A percentile compares a stretch with the other conserved stretches of the same genome.
Evolutionary conservation across 2,113 vertebrate species (phyloP).

Genomic region (Colaptes auratus): DNA sequence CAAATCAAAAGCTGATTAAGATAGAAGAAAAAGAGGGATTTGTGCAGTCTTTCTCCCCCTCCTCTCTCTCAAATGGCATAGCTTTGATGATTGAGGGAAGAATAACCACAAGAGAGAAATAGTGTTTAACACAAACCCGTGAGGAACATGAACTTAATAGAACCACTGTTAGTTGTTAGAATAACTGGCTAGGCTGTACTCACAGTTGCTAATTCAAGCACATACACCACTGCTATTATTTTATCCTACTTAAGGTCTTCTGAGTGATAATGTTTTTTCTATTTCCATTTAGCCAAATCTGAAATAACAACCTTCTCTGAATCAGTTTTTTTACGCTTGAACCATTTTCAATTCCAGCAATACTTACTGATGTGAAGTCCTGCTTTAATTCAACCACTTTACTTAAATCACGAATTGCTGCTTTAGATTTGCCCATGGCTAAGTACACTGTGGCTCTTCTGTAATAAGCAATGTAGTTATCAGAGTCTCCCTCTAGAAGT

Average conservation of each 20-base stretch:
- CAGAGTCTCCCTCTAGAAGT: slow-evolving; percentile 91
- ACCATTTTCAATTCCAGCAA: slow-evolving; percentile 19
- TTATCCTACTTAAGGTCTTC: not conserved
- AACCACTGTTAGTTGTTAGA: not conserved
- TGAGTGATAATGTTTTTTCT: not conserved
- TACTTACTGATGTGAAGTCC: slow-evolving; percentile 95
- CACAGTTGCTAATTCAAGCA: not conserved
- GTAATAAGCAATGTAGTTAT: slow-evolving; percentile 96
- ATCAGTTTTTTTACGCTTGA: not conserved
- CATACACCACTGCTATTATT: not conserved
- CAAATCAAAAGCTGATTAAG: not conserved
- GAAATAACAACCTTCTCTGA: not conserved
- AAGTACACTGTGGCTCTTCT: slow-evolving; percentile 96
- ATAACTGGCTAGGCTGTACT: not conserved
- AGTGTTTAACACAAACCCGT: not conserved
- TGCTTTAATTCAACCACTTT: slow-evolving; percentile 97
- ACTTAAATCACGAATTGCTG: slow-evolving; percentile 94
- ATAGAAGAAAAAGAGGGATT: not conserved
- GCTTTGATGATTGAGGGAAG: not conserved
- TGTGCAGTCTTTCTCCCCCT: not conserved
- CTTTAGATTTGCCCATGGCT: slow-evolving; percentile 98
- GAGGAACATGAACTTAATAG: not conserved
- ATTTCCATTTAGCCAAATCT: not conserved
- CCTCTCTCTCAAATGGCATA: not conserved
- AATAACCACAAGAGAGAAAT: not conserved